phyloP scores from a whole-genome alignment of 2,113 vertebrate genomes.

The Orthochromis indermauri region DNA sequence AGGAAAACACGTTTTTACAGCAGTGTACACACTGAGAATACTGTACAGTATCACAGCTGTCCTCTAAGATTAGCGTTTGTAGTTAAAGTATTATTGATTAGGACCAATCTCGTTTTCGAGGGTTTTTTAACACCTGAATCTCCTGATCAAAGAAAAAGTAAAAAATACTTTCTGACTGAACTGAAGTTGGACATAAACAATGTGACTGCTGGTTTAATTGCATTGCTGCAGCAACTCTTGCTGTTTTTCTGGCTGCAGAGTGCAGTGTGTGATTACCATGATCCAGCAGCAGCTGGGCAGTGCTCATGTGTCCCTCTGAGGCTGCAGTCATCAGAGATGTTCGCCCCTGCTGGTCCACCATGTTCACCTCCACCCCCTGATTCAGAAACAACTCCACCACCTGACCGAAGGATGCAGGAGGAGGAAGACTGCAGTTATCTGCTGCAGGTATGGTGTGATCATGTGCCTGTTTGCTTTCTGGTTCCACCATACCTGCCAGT shows the following conservation, averaged over 20 bases:
- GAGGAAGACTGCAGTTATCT: background rate
- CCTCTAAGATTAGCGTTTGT: background rate
- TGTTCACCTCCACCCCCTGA: slow-evolving; percentile 87
- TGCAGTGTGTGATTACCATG: slow-evolving; percentile 71
- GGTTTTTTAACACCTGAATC: background rate
- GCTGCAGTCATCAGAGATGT: slow-evolving; percentile 93
- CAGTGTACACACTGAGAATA: background rate
- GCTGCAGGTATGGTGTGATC: background rate
- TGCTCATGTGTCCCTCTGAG: slow-evolving; percentile 87
- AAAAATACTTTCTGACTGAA: background rate
- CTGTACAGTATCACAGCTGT: background rate
- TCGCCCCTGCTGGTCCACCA: slow-evolving; percentile 89
- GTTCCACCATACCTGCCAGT: slow-evolving; percentile 81
- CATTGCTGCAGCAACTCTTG: background rate
- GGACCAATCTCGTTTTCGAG: background rate
- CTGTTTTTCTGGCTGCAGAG: background rate
- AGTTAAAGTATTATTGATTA: background rate
- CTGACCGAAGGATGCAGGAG: slow-evolving; percentile 52
- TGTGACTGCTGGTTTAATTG: background rate
- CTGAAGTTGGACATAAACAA: background rate
- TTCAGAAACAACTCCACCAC: slow-evolving; percentile 88
- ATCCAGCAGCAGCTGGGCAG: slow-evolving; percentile 86
- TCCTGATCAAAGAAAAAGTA: background rate
- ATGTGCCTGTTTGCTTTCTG: background rate
- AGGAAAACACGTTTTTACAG: background rate